These are phyloP conservation scores for Paedocypris micromegethes DNA, from an alignment of 2,797 vertebrate species.

Conservation along the genomic window DNA sequence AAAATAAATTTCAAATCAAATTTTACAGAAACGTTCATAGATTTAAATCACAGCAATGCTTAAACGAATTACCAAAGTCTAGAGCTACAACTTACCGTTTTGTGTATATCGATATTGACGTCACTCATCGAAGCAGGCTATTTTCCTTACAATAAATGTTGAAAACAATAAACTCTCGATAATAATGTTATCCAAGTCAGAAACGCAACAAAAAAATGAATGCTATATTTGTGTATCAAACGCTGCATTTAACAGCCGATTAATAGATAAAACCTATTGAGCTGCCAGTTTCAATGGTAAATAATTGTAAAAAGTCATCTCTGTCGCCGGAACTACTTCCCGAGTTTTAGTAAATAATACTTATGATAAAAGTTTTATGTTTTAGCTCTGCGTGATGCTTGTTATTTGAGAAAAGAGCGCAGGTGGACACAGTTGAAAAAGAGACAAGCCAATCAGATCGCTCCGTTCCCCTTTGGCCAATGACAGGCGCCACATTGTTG, in stretches of 20 bases:
- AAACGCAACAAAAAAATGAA: too few relatives aligned
- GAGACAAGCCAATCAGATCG: slow-evolving; percentile 84
- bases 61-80: slow-evolving; percentile 9
- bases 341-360: slow-evolving; percentile 34
- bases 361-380: slow-evolving; percentile 52
- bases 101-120: slow-evolving; percentile 23
- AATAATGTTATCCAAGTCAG: too few relatives aligned
- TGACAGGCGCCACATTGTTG: slow-evolving; percentile 97
- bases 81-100: slow-evolving; percentile 20
- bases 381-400: slow-evolving; percentile 70
- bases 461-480: slow-evolving; percentile 84
- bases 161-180: neutral
- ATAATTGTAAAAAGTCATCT: neutral
- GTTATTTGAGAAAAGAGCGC: slow-evolving; percentile 76
- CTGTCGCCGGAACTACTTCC: slow-evolving; percentile 12
- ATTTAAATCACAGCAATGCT: neutral
- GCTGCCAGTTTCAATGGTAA: too few relatives aligned
- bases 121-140: slow-evolving; percentile 2
- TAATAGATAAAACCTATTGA: too few relatives aligned
- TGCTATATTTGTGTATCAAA: too few relatives aligned
- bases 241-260: too few relatives aligned
- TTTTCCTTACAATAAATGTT: neutral
- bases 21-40: too few relatives aligned
- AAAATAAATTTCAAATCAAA: neutral
- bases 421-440: slow-evolving; percentile 86